Evolutionary conservation across 2,113 vertebrate species (phyloP), one percentile per base, ranked within the genome.

Genomic region (Cygnus buccinator): DNA sequence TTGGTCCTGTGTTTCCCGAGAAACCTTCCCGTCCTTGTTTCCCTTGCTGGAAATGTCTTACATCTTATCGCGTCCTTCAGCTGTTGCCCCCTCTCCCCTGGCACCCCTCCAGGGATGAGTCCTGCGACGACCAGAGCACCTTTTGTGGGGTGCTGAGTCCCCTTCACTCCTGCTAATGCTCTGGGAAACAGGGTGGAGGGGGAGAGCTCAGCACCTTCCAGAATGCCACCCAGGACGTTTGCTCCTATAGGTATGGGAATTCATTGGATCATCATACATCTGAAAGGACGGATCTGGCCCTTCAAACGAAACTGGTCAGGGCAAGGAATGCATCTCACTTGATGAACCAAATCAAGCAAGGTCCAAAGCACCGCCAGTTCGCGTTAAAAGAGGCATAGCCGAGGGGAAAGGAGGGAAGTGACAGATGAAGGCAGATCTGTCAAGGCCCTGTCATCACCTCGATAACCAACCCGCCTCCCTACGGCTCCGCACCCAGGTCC

Each of bases 1-100:
- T 63, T 21, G 25, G 78, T 73, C 44, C 81, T 28, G 33, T 83
- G 52, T 86, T 95, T 95, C 54, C 83, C 84, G 73, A 93, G 54
- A 50, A 90, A n/a, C 54, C 48, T 79, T 84, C 21, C 35, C 43
- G 63, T 67, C 61, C 61, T 65, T 89, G 57, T 87, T 93, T 92
- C 91, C 26, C 18, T 68, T 68, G 72, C 79, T 74, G 70, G 35
- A 78, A 84, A 58, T 77, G 41, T 41, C 63, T 91, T 58, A 39
- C 7, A 18, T 72, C 39, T 87, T 31, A 10, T 65, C 67, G 76
- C 29, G 41, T 33, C 52, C 85, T 90, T 55, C 82, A 68, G 61
- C 39, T 67, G 18, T 62, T 62, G 6, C 6, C 10, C 26, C 7
- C 4, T 85, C 48, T 83, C 39, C 37, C 62, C 26, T 39, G 62